Conservation (phyloP, 2,797 vertebrate species). For the Malurus leucopterus region DNA sequence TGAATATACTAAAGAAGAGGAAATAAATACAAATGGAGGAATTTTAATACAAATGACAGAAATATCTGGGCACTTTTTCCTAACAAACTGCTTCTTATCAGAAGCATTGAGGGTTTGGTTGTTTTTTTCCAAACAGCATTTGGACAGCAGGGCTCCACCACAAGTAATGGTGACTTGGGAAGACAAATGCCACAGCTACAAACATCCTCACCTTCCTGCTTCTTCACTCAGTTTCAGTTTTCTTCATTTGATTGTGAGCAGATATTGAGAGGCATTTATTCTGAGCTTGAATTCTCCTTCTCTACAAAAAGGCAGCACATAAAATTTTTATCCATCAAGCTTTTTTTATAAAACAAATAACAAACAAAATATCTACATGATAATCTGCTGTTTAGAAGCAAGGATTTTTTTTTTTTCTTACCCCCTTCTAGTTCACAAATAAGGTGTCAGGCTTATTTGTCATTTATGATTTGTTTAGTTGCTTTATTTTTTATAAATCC, state of each 20-base stretch:
- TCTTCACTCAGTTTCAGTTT: neutral
- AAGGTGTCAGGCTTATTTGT: neutral
- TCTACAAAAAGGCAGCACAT: neutral
- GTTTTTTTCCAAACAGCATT: neutral
- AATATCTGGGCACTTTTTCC: neutral
- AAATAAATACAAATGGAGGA: neutral
- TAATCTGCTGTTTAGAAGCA: neutral
- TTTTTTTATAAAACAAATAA: constrained; percentile 10
- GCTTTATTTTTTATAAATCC: neutral
- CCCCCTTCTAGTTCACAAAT: neutral
- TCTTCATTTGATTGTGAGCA: neutral
- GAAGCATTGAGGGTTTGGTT: neutral
- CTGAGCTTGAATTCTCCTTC: neutral
- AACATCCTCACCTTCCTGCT: neutral
- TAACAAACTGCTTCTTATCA: neutral
- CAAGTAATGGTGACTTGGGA: neutral
- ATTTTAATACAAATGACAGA: neutral
- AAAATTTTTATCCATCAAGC: constrained; percentile 18
- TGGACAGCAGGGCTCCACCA: neutral
- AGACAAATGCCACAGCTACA: neutral
- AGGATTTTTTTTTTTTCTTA: neutral
- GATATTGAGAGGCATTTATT: neutral
- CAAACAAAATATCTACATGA: constrained; percentile 10
- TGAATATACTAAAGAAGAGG: neutral
- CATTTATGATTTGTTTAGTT: neutral